Base-by-base conservation (phyloP, 2,797 vertebrate species). In the Poecilia gillii region DNA sequence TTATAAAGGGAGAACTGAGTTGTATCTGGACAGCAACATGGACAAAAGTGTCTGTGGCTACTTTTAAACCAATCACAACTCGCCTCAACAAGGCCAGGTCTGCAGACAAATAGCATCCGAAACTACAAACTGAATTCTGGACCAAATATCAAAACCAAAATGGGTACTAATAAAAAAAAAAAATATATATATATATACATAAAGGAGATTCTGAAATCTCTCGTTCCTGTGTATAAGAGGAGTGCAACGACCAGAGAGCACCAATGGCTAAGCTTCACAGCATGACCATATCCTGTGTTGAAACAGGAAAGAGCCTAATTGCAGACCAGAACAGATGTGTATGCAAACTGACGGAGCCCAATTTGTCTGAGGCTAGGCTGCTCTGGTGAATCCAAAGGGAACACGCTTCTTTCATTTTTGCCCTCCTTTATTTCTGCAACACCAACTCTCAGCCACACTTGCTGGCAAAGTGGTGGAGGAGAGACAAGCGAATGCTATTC, bases 251-350 rank as follows among this genome's bases (percentile, higher is more conserved):
- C 71, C 66, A 36, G 39, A 80, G 64, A 83, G 75, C 74, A 64
- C 85, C 75, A 70, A 80, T 59, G 81, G 87, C 77, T 71, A 59
- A 51, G 76, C 89, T 88, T 81, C 80, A 79, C 68, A 84, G 87
- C 74, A 31, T 18, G 25, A 75, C 84, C 81, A 84, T 82, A 91
- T 92, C 89, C 90, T 88, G 87, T 81, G 81, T 68, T 83, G 79
- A 92, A 93, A 94, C 93, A 95, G 95, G 94, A 96, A 95, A 84
- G 78, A 43, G 90, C 73, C 89, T 95, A 93, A 93, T 94, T 95
- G 93, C 85, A 94, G 93, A 87, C 86, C 81, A 84, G 66, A 80
- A 91, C 84, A 88, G 88, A 93, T 87, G 87, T 84, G 89, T 87
- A 92, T 89, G 91, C 88, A 92, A 92, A 94, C 84, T 72, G 90